Evolutionary conservation across 2,113 vertebrate species (phyloP), one percentile per base, ranked within the genome.

Genomic region (Saiga tatarica): DNA sequence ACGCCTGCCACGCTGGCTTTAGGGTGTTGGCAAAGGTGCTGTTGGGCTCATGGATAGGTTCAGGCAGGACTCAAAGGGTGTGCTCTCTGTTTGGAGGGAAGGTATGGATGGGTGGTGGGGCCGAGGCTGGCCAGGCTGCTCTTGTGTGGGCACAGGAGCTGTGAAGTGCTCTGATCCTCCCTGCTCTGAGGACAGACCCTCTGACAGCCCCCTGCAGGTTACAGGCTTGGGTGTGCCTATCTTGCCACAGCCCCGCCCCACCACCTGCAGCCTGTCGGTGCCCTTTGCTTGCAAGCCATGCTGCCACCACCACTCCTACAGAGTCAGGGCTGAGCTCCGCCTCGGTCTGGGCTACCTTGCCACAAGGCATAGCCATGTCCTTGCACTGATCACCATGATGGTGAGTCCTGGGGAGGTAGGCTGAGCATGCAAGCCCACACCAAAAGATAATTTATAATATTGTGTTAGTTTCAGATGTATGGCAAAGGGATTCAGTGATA

Each of bases 321-420:
- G 84, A 55, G 5, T 0, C 17, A 13, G 39, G 23, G 42, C 98
- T 98, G 0, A 98, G 99, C 42, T 98, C 98, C 7, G 39, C 99
- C 39, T 97, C 97, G 28, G 83, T 99, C 64, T 99, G 94, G 98
- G 98, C 19, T 97, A 88, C n/a, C 91, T 99, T 67, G 82, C 99
- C 95, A 99, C 99, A 98, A 99, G 98, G 97, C 99, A 99, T 96
- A 99, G 99, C 97, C 99, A 99, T 9, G 92, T 99, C 96, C 98
- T 98, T 4, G 99, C 98, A 50, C 98, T 99, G 15, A 99, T 99
- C 97, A 98, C 99, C 95, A 99, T 99, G 99, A 99, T 99, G 99
- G 99, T 99, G 98, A 94, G 98, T 42, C 16, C 28, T 64, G 19
- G 42, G 42, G n/a, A 60, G 28, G 59, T 42, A 10, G 16, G 39